Evolutionary conservation across 2,797 vertebrate species (phyloP).

Genomic region (Malacoraja senta): DNA sequence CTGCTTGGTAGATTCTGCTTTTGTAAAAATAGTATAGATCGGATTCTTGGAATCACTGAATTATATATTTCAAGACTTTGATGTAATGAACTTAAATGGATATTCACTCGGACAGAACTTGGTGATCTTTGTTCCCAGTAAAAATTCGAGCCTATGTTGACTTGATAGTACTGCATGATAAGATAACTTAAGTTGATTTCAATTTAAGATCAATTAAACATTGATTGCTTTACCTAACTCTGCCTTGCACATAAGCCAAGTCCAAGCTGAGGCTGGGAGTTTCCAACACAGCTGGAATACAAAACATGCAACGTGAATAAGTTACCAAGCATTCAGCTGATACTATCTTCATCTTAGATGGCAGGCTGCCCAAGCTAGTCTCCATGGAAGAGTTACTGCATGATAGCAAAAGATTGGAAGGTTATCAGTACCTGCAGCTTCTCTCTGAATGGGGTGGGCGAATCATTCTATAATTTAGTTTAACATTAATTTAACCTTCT

Average conservation of each 20-base stretch:
- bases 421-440: neutral
- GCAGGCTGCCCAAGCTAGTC: neutral
- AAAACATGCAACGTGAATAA: neutral
- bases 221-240: neutral
- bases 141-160: neutral
- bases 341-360: neutral
- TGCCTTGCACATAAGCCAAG: neutral
- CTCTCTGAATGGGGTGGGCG: neutral
- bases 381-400: neutral
- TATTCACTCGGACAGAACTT: neutral
- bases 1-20: neutral
- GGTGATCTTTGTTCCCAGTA: neutral
- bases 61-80: neutral
- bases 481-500: neutral
- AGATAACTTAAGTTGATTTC: neutral
- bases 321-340: neutral
- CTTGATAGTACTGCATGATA: neutral
- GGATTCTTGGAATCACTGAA: neutral
- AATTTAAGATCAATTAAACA: constrained; percentile 9
- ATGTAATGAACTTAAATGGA: constrained; percentile 11
- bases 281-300: constrained; percentile 1
- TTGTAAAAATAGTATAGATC: neutral
- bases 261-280: neutral
- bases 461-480: neutral
- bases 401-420: neutral